These are phyloP conservation scores for Thalpophila matura DNA, from an alignment of 2,888 invertebrate species.

Conservation along the genomic window DNA sequence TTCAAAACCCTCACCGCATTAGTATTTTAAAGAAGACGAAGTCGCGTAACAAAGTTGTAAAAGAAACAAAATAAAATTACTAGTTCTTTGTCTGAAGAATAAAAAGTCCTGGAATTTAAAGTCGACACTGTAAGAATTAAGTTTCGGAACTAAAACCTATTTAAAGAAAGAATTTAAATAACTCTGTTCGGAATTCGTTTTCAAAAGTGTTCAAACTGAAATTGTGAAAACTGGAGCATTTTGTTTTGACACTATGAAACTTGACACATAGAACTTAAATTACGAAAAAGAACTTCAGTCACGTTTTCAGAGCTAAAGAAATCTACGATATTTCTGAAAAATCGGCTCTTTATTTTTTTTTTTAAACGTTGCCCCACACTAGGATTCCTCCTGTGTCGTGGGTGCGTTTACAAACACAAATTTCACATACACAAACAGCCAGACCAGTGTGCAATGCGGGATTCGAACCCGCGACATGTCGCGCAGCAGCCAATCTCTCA, in stretches of 20 bases:
- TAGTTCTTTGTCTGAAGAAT: conserved; percentile 16
- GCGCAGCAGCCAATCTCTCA: too few relatives aligned
- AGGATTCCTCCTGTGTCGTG: too few relatives aligned
- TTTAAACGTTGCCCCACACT: too few relatives aligned
- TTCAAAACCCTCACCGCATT: too few relatives aligned
- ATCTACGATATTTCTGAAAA: too few relatives aligned
- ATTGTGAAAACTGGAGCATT: conserved; percentile 4
- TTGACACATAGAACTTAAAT: not conserved
- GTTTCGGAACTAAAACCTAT: conserved; percentile 31
- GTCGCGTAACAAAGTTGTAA: too few relatives aligned
- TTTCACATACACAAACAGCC: too few relatives aligned
- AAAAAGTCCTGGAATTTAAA: conserved; percentile 36
- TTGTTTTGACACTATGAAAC: conserved; percentile 5
- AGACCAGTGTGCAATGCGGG: too few relatives aligned
- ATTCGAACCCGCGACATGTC: too few relatives aligned
- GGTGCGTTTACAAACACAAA: too few relatives aligned
- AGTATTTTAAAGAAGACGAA: too few relatives aligned
- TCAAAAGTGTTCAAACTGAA: conserved; percentile 11
- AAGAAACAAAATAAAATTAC: conserved; percentile 37
- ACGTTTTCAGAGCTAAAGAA: not conserved
- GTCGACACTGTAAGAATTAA: conserved; percentile 28
- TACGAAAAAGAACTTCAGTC: not conserved
- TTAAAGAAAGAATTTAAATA: conserved; percentile 32
- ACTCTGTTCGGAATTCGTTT: conserved; percentile 22
- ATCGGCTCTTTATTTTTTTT: too few relatives aligned